A percentile compares a stretch with the other conserved stretches of the same genome.
phyloP scores from a whole-genome alignment of 1,140 invertebrate species.

The Drosophila subobscura region DNA sequence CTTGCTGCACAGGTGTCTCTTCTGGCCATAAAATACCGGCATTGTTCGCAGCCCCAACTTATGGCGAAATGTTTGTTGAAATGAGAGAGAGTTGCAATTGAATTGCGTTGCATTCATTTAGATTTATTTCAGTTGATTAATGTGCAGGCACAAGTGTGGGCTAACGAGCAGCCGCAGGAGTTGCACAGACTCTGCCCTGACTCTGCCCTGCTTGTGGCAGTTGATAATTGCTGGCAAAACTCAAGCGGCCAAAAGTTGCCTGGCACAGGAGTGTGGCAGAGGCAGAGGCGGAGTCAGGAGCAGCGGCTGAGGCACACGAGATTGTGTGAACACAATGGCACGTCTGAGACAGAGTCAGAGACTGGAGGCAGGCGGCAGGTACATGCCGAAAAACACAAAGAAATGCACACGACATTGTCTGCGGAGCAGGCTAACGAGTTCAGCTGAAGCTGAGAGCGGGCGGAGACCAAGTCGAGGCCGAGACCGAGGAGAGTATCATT shows the following conservation, averaged over 20 bases:
- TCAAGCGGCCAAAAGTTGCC: slow-evolving; percentile 52
- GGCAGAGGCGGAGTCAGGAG: background rate
- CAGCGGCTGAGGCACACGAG: slow-evolving; percentile 30
- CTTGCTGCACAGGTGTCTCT: slow-evolving; percentile 29
- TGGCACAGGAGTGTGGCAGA: slow-evolving; percentile 1
- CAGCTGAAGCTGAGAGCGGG: slow-evolving; percentile 3
- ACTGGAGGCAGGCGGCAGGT: slow-evolving; percentile 4
- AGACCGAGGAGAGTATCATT: slow-evolving; percentile 39
- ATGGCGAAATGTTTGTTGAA: slow-evolving; percentile 54
- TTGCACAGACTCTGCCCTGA: too few species aligned
- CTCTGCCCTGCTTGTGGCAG: slow-evolving; percentile 46
- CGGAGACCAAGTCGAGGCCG: slow-evolving; percentile 15
- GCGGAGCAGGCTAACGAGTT: slow-evolving; percentile 48
- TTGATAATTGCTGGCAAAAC: slow-evolving; percentile 64
- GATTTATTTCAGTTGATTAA: slow-evolving; percentile 66
- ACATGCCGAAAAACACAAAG: slow-evolving; percentile 47
- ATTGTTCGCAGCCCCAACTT: slow-evolving; percentile 38
- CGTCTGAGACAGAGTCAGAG: slow-evolving; percentile 27
- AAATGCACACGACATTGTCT: slow-evolving; percentile 50
- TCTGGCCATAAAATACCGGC: slow-evolving; percentile 55
- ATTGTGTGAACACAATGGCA: slow-evolving; percentile 67
- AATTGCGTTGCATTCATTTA: slow-evolving; percentile 56
- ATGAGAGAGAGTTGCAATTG: slow-evolving; percentile 66
- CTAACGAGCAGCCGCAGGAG: slow-evolving; percentile 47
- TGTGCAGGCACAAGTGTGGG: slow-evolving; percentile 51